Evolutionary conservation across 2,888 invertebrate species (phyloP).

Genomic region (Pristionchus japonicus): DNA sequence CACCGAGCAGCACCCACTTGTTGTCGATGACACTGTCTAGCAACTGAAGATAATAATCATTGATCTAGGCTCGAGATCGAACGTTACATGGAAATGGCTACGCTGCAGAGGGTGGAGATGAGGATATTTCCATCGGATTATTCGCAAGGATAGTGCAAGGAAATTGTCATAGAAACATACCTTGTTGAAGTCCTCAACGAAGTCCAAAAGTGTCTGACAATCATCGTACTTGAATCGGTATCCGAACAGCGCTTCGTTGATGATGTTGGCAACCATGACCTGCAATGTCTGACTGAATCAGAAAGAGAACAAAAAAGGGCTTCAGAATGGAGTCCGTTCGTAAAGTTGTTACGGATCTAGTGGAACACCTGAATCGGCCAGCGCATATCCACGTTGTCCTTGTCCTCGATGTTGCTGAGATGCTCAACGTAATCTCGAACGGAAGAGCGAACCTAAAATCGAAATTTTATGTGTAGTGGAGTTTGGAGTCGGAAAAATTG

Average conservation of each 20-base stretch:
- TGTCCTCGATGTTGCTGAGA: not conserved
- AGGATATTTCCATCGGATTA: no score
- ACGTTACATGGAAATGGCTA: no score
- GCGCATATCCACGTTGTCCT: not conserved
- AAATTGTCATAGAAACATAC: no score
- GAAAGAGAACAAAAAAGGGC: no score
- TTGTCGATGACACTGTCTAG: not conserved
- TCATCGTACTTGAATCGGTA: not conserved
- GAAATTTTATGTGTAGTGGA: no score
- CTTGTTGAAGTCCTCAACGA: not conserved
- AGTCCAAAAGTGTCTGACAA: not conserved
- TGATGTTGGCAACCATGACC: constrained; percentile 7
- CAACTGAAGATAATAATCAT: not conserved
- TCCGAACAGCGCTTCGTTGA: not conserved
- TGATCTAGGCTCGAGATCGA: no score
- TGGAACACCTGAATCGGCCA: not conserved
- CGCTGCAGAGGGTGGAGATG: no score
- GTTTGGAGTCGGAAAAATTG: no score
- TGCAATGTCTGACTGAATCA: no score
- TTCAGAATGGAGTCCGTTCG: no score
- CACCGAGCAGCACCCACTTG: not conserved
- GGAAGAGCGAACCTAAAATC: not conserved
- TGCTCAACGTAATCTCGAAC: not conserved
- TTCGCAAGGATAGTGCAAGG: no score
- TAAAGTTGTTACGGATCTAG: no score